Evolutionary conservation across 2,888 invertebrate species (phyloP).

Genomic region (Drosophila peninsularis): DNA sequence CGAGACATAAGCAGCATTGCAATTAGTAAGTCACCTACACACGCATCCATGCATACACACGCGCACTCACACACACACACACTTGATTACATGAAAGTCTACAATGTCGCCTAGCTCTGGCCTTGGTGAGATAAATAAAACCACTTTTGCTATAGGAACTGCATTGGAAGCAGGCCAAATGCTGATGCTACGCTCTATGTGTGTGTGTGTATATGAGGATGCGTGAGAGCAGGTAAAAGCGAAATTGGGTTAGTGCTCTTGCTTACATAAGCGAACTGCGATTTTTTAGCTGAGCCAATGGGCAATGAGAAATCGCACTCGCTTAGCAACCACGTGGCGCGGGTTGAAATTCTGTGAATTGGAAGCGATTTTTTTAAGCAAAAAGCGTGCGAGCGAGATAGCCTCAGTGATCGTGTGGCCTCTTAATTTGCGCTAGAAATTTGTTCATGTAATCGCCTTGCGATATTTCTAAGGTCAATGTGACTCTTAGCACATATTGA

Average conservation of each 20-base stretch:
- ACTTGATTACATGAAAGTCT: constrained; percentile 45
- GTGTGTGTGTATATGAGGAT: constrained; percentile 4
- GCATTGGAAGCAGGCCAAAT: constrained; percentile 72
- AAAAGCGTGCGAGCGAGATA: constrained; percentile 16
- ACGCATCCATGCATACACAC: neutral
- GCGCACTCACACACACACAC: neutral
- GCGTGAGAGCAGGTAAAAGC: constrained; percentile 24
- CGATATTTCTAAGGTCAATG: constrained; percentile 64
- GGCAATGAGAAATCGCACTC: constrained; percentile 23
- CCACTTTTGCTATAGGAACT: constrained; percentile 58
- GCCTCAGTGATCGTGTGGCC: constrained; percentile 28
- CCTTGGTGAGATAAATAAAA: constrained; percentile 61
- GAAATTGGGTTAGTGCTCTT: constrained; percentile 52
- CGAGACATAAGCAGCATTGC: constrained; percentile 22
- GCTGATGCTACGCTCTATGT: constrained; percentile 1
- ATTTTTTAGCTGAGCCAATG: constrained; percentile 10
- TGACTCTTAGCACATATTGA: constrained; percentile 28
- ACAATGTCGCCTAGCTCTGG: constrained; percentile 56
- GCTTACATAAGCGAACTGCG: constrained; percentile 62
- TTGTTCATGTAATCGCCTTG: constrained; percentile 68
- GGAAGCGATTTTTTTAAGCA: constrained; percentile 18
- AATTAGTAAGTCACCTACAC: constrained; percentile 46
- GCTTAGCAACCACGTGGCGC: constrained; percentile 73
- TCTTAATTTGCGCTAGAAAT: neutral
- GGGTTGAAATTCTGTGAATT: constrained; percentile 43